Evolutionary conservation across 2,113 vertebrate species (phyloP), one percentile per base, ranked within the genome.

Genomic region (Malurus melanocephalus): DNA sequence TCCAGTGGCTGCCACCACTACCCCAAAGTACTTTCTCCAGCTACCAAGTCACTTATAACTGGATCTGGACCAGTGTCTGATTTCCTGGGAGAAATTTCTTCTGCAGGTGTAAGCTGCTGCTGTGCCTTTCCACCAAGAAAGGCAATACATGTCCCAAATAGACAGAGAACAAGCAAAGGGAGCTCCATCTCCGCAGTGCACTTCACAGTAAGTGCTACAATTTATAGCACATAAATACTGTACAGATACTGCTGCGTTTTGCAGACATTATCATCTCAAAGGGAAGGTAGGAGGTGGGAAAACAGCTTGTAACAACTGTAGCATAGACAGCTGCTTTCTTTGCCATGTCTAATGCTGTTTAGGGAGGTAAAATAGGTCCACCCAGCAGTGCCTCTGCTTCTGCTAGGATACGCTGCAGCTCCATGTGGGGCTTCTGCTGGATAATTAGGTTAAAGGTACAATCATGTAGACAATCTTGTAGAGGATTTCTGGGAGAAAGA

Each of bases 191-290:
- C 84, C 74, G 49, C 80, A 55, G 53, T 7, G 40, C 80, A 65
- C 59, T 68, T 93, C 91, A 76, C 84, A 90, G 74, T 61, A 88
- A 92, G 71, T 43, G 32, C 55, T 79, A 17, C 56, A 81, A 88
- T 90, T 94, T 81, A 93, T 40, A 92, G 74, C 42, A 75, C 89
- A 87, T 90, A 84, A 94, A 91, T 79, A 65, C 91, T 76, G 66
- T 84, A 78, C 49, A 33, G 27, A 51, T 9, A 88, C 66, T 2
- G 24, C 80, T 90, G 84, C 1, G 1, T 72, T 94, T 85, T 90
- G 43, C 87, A 94, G 91, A 53, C 62, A 90, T 93, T 93, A 94
- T 81, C 49, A 94, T 68, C 95, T 93, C 91, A 93, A 93, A 93
- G 87, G 84, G 71, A 35, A 90, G 74, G 84, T 84, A 87, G 89